Evolutionary conservation across 1,140 invertebrate genomes (phyloP).

Genomic region (Plectrocnemia conspersa): DNA sequence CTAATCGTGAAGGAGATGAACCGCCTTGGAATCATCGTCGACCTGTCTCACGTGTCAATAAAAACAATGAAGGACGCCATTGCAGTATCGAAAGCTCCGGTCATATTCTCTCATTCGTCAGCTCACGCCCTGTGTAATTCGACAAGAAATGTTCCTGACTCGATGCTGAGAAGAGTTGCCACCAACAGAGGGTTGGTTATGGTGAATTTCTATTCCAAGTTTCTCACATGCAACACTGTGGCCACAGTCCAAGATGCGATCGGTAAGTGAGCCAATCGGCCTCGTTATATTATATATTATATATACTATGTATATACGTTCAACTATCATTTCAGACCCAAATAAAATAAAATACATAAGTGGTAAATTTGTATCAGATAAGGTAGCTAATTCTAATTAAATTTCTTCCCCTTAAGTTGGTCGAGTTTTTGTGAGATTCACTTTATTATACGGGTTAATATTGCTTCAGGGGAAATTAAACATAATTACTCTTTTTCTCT

Average conservation of each 20-base stretch:
- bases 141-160: constrained; percentile 80
- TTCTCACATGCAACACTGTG: constrained; percentile 77
- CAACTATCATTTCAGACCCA: background rate
- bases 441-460: constrained; percentile 1
- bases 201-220: constrained; percentile 87
- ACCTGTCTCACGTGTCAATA: constrained; percentile 81
- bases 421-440: constrained; percentile 3
- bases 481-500: background rate
- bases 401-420: constrained; percentile 5
- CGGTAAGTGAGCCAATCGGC: constrained; percentile 55
- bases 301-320: background rate
- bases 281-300: background rate
- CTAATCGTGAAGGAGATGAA: constrained; percentile 79
- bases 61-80: constrained; percentile 80
- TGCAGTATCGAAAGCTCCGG: constrained; percentile 71
- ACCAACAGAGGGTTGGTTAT: constrained; percentile 84
- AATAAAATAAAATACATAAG: background rate
- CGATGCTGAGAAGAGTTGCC: constrained; percentile 69
- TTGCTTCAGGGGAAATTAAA: constrained; percentile 1
- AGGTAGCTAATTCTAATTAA: constrained; percentile 3
- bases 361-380: constrained; percentile 7
- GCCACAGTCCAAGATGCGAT: constrained; percentile 82
- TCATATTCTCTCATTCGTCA: constrained; percentile 86
- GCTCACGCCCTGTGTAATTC: constrained; percentile 80
- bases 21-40: constrained; percentile 79